These are phyloP conservation scores for Germaria angustata DNA, from an alignment of 2,888 invertebrate genomes.

Conservation along the genomic window DNA sequence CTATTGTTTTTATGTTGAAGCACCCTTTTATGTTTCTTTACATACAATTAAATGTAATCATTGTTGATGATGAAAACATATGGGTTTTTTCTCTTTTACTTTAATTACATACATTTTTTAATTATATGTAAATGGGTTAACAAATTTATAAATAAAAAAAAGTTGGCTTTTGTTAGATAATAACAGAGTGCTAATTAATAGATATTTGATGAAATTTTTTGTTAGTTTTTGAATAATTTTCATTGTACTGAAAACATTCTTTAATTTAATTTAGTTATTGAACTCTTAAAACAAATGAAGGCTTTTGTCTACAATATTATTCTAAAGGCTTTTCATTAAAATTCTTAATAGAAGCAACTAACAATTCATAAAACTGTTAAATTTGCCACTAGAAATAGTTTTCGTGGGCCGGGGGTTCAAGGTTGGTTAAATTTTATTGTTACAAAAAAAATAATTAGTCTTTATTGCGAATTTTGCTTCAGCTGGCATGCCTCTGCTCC, in stretches of 20 bases:
- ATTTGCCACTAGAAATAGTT: no score
- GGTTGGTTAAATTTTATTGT: no score
- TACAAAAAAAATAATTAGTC: no score
- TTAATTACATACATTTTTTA: neutral
- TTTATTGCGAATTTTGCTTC: no score
- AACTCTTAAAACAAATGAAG: neutral
- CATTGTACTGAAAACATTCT: neutral
- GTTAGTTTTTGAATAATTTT: neutral
- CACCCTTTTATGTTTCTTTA: conserved; percentile 1
- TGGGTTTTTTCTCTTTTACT: neutral
- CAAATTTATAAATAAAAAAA: conserved; percentile 7
- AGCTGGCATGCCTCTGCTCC: no score
- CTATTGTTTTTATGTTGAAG: neutral
- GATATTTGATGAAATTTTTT: neutral
- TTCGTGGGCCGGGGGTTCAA: no score
- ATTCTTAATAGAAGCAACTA: no score
- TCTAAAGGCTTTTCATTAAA: neutral
- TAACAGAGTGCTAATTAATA: conserved; percentile 17
- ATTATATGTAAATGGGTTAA: conserved; percentile 34
- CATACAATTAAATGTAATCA: conserved; percentile 36
- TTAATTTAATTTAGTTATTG: neutral
- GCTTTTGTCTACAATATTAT: no score
- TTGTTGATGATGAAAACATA: neutral
- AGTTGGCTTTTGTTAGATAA: conserved; percentile 10
- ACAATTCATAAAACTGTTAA: no score